Evolutionary conservation across 2,797 vertebrate genomes (phyloP).

Genomic region (Eulemur mongoz): DNA sequence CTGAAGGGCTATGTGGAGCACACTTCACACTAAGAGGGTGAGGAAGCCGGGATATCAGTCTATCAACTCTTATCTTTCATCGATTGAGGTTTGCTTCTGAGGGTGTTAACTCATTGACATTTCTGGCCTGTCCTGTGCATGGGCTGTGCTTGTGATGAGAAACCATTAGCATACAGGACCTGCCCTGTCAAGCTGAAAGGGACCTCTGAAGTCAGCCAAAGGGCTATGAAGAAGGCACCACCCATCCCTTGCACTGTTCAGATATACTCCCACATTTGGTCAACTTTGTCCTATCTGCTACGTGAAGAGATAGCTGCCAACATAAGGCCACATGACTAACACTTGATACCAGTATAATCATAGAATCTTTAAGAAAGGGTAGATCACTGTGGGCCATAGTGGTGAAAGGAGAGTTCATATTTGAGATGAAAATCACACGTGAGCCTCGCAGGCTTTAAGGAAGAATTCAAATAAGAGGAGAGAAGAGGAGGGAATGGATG

Average conservation of each 20-base stretch:
- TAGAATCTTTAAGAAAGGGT: background rate
- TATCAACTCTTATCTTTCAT: background rate
- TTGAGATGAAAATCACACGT: background rate
- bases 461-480: slow-evolving; percentile 36
- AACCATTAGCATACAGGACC: background rate
- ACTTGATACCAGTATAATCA: background rate
- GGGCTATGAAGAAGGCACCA: background rate
- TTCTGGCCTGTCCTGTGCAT: background rate
- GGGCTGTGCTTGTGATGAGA: background rate
- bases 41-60: background rate
- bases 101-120: background rate
- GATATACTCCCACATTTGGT: background rate
- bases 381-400: background rate
- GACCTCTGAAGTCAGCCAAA: background rate
- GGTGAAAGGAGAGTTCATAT: background rate
- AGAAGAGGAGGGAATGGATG: background rate
- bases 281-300: background rate
- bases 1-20: background rate
- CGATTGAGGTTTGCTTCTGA: background rate
- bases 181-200: background rate
- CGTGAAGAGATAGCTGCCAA: background rate
- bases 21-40: background rate
- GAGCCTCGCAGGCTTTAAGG: background rate
- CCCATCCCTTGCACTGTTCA: background rate
- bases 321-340: no score